Evolutionary conservation across 2,797 vertebrate species (phyloP), one percentile per base, ranked within the genome.

Genomic region (Gorsachius magnificus): DNA sequence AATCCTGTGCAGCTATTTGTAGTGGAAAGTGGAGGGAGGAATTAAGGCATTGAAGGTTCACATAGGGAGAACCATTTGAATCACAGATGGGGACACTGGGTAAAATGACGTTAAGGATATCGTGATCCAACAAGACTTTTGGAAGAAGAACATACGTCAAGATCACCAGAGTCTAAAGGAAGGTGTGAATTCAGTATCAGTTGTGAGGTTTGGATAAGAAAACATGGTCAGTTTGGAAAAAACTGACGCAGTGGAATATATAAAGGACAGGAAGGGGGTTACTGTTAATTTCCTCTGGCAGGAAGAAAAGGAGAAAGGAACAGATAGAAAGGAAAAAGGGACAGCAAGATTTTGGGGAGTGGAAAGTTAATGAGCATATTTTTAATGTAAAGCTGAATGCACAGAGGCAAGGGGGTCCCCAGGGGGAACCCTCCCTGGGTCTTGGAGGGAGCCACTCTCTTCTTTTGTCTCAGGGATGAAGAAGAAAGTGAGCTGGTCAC

Each of bases 211-310:
- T 94, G 86, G 51, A 48, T 89, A 26, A 41, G 68, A 80, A 95
- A 63, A 60, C 25, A 60, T 58, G 22, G 36, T 92, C 56, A 61
- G 28, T 66, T 69, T 85, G 68, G 51, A 78, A 60, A 89, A 87
- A 89, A 50, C 3, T 64, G 50, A 77, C 54, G 68, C 71, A 75
- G 31, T 54, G 54, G 48, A 89, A 85, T 57, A 83, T n/a, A 54
- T 26, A 58, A 89, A 85, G 48, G 45, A 13, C 13, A 68, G 29
- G 63, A 91, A 43, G 38, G 76, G 16, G 26, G 10, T 83, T 87
- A 48, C 82, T 70, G 9, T 77, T 91, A 31, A 91, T 89, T 94
- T 95, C 60, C 57, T 83, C 71, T 93, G 79, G 28, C 90, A 83
- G 82, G 65, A 92, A 80, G 48, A 89, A 33, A 33, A 48, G 45